Base-by-base conservation (phyloP, 2,113 vertebrate species). In the Alosa alosa region DNA sequence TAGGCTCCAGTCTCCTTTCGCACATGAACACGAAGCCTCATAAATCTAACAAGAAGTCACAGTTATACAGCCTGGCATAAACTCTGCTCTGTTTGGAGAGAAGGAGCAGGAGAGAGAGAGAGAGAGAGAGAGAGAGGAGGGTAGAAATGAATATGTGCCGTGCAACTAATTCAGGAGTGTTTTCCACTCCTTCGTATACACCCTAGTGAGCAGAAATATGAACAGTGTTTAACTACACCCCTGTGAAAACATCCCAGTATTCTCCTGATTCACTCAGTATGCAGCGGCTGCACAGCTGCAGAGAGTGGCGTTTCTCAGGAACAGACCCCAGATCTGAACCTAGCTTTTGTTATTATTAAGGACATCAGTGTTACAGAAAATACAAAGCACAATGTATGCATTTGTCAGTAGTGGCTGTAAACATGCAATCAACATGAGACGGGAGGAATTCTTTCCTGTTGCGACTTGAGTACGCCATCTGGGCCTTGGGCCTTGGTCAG, bases 361-460 rank as follows among this genome's bases (percentile, higher is more conserved):
- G 72, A 15, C 1, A 31, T 15, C 72, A 41, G 72, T 39, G 72
- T 39, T 78, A n/a, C n/a, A n/a, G 2, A 36, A 39, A 39, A 13
- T 31, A 78, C 31, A 78, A 78, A 78, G 72, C 72, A 78, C 72
- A 39, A 78, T 78, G 72, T 39, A 78, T 78, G 11, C 72, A 78
- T 78, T 78, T 78, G 31, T 78, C 31, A 78, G 72, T 17, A 5
- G 11, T 4, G 13, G 36, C 31, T 78, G 72, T 78, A 78, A 78
- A 78, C 72, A 78, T 36, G 72, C 72, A 78, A 78, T 78, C 72
- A 78, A 78, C 72, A 39, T 78, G 72, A 41, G 25, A 39, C 72
- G 15, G 72, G 31, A 17, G 31, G 72, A 78, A 78, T 39, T 78
- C 13, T 11, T 3, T 78, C 72, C 10, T 78, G 72, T 78, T 78